Conservation (phyloP, 2,797 vertebrate species). For the Macrochelys suwanniensis region DNA sequence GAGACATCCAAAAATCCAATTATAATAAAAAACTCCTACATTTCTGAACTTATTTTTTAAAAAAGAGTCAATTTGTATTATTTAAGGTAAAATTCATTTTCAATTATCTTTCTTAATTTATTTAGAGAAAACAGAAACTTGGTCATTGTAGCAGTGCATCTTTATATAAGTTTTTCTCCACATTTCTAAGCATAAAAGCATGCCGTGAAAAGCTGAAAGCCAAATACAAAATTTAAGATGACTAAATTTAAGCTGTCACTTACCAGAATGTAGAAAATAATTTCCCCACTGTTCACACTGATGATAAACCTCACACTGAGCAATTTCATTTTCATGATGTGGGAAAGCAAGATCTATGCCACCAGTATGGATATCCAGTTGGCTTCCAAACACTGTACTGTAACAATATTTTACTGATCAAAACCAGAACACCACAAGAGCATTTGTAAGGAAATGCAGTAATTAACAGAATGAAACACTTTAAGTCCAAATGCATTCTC, state of each 20-base stretch:
- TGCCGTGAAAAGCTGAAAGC: background rate
- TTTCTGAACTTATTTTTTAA: background rate
- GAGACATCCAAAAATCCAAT: background rate
- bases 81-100: background rate
- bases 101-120: background rate
- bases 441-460: constrained; percentile 18
- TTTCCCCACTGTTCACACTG: constrained; percentile 94
- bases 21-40: background rate
- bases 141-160: background rate
- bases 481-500: background rate
- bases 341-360: constrained; percentile 96
- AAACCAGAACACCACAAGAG: constrained; percentile 24
- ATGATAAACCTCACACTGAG: constrained; percentile 95
- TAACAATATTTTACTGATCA: constrained; percentile 47
- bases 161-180: background rate
- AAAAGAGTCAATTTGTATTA: background rate
- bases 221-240: background rate
- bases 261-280: constrained; percentile 97
- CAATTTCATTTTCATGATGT: constrained; percentile 97
- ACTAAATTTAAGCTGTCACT: constrained; percentile 17
- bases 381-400: constrained; percentile 92
- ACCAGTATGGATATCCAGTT: constrained; percentile 95
- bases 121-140: background rate
- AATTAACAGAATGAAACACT: background rate
- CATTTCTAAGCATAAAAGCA: background rate